These are phyloP conservation scores for Colletes collaris DNA, from an alignment of 2,888 invertebrate species.

Conservation along the genomic window DNA sequence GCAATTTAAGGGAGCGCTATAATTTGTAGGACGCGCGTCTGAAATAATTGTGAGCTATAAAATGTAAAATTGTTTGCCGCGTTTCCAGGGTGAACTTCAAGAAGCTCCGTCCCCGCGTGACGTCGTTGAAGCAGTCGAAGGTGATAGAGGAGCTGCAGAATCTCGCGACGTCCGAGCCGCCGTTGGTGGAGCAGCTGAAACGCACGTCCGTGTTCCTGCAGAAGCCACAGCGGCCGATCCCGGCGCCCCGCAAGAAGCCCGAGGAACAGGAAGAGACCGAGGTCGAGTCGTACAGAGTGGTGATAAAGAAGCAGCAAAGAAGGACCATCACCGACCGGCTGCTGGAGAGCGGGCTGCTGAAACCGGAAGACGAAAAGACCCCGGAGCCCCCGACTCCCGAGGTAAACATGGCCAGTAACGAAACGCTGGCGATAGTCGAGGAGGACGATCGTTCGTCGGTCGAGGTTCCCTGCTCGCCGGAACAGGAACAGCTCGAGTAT, in stretches of 20 bases:
- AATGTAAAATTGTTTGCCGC: too few relatives aligned
- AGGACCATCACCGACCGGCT: conserved; percentile 78
- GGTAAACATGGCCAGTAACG: conserved; percentile 71
- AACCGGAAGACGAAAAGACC: conserved; percentile 72
- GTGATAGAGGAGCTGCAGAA: conserved; percentile 85
- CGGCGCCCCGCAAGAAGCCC: conserved; percentile 80
- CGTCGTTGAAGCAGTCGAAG: conserved; percentile 87
- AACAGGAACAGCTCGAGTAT: not conserved
- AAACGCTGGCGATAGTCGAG: conserved; percentile 43
- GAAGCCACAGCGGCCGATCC: conserved; percentile 89
- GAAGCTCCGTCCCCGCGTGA: conserved; percentile 87
- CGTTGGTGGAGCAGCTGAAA: conserved; percentile 74
- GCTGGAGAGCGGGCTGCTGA: conserved; percentile 75
- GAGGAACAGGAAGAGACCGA: conserved; percentile 35
- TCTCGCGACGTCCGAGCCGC: conserved; percentile 75
- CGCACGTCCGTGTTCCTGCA: conserved; percentile 89
- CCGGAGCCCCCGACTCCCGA: conserved; percentile 73
- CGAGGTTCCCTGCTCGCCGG: conserved; percentile 6
- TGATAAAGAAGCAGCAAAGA: conserved; percentile 80
- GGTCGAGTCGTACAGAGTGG: conserved; percentile 75
- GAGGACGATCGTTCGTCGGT: conserved; percentile 28
- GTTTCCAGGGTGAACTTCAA: conserved; percentile 87
- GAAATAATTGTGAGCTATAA: too few relatives aligned
- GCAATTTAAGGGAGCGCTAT: too few relatives aligned
- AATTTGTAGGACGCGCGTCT: too few relatives aligned